Percentiles rank a stretch among this genome's conserved stretches.
Evolutionary conservation across 2,797 vertebrate species (phyloP).

Genomic region (Momotus momota): DNA sequence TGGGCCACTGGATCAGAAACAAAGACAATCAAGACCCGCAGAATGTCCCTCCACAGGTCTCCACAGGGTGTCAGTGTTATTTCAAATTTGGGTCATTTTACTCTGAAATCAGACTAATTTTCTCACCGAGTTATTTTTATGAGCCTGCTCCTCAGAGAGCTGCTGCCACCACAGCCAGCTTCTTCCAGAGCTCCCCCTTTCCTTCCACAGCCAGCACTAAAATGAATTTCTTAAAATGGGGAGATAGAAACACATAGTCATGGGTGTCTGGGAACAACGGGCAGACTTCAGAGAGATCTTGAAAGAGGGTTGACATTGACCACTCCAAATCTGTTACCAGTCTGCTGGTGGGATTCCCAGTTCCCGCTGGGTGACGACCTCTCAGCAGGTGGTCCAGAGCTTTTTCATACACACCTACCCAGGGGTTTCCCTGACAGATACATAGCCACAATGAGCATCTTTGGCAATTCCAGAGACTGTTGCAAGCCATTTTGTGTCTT

Average conservation of each 20-base stretch:
- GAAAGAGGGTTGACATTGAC: neutral
- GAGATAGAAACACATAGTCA: neutral
- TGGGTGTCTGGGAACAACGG: accelerated
- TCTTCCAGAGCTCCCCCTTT: neutral
- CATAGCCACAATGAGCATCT: accelerated
- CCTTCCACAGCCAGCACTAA: neutral
- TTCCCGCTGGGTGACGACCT: neutral
- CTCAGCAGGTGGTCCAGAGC: neutral
- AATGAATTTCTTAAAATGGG: neutral
- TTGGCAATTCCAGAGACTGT: neutral
- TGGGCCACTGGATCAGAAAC: neutral
- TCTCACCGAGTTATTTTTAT: neutral
- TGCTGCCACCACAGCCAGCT: neutral
- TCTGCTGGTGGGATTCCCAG: neutral
- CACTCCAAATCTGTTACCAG: neutral
- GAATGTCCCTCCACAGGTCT: neutral
- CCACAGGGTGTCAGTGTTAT: slow-evolving; percentile 79
- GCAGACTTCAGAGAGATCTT: neutral
- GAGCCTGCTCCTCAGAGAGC: neutral
- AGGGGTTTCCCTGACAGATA: neutral
- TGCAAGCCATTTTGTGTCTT: neutral
- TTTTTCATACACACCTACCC: neutral
- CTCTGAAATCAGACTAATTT: neutral
- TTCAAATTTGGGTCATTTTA: slow-evolving; percentile 51
- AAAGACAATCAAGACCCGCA: neutral